A percentile compares a stretch with the other conserved stretches of the same genome.
These are phyloP conservation scores for Caenorhabditis sinica DNA, from an alignment of 2,888 invertebrate genomes.

Conservation along the genomic window DNA sequence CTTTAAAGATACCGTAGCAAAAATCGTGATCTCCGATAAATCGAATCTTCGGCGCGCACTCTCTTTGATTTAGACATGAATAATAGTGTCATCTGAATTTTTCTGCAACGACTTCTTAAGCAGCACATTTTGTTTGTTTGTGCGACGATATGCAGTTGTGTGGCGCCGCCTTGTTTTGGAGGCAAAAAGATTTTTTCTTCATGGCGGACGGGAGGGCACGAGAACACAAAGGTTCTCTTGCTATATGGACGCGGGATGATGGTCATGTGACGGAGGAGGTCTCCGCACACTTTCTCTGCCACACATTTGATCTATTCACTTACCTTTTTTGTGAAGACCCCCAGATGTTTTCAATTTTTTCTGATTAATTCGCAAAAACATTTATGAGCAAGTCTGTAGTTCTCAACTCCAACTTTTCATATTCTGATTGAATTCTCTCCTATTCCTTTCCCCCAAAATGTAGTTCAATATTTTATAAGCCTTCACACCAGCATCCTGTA, in stretches of 20 bases:
- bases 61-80: no score
- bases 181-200: conserved; percentile 46
- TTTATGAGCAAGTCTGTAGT: background rate
- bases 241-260: conserved; percentile 58
- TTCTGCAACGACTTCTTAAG: background rate
- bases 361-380: background rate
- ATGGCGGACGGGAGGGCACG: conserved; percentile 56
- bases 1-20: no score
- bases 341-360: conserved; percentile 17
- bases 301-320: conserved; percentile 50
- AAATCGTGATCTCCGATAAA: no score
- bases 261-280: conserved; percentile 59
- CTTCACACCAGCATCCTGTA: no score
- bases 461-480: no score
- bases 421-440: no score
- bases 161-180: conserved; percentile 43
- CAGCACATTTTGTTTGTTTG: conserved; percentile 52
- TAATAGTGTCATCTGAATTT: conserved; percentile 31
- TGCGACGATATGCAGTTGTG: conserved; percentile 24
- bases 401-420: no score
- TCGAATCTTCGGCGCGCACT: no score
- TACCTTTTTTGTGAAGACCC: conserved; percentile 43
- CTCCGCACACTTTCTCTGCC: conserved; percentile 60
- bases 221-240: conserved; percentile 61
- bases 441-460: no score